Conservation (phyloP, 2,113 vertebrate genomes). For the Sitta europaea region DNA sequence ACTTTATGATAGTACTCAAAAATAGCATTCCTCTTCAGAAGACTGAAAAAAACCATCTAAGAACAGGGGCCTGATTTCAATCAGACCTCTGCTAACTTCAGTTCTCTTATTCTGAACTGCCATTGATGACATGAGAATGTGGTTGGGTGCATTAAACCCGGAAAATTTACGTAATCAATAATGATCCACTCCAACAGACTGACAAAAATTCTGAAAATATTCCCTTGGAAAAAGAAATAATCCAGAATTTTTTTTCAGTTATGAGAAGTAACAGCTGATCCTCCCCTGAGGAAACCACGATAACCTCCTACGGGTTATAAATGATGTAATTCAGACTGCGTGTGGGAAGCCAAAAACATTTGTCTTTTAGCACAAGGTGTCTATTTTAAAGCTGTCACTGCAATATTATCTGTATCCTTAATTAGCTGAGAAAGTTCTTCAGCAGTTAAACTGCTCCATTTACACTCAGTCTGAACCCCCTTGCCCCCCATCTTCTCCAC, state of each 20-base stretch:
- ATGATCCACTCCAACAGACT: background rate
- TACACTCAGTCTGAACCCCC: background rate
- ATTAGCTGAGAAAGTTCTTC: conserved; percentile 33
- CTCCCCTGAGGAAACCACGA: conserved; percentile 70
- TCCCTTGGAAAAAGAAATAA: background rate
- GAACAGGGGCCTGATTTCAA: background rate
- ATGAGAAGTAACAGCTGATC: conserved; percentile 66
- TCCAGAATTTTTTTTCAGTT: conserved; percentile 33
- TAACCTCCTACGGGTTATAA: conserved; percentile 67
- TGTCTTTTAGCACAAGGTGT: conserved; percentile 66
- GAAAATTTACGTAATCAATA: background rate
- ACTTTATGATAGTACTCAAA: background rate
- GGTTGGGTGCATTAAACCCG: background rate
- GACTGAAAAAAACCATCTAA: background rate
- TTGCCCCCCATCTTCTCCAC: background rate
- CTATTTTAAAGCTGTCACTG: conserved; percentile 70
- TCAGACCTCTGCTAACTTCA: background rate
- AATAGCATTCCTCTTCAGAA: background rate
- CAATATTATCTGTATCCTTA: conserved; percentile 56
- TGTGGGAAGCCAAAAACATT: conserved; percentile 72
- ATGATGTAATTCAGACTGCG: conserved; percentile 66
- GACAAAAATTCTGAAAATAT: conserved; percentile 25
- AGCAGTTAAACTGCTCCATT: background rate
- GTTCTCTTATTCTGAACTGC: background rate
- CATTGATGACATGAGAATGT: background rate